Percentiles rank a stretch among this genome's conserved stretches.
Conservation (phyloP, 2,797 vertebrate genomes). For the Gambelia wislizenii region DNA sequence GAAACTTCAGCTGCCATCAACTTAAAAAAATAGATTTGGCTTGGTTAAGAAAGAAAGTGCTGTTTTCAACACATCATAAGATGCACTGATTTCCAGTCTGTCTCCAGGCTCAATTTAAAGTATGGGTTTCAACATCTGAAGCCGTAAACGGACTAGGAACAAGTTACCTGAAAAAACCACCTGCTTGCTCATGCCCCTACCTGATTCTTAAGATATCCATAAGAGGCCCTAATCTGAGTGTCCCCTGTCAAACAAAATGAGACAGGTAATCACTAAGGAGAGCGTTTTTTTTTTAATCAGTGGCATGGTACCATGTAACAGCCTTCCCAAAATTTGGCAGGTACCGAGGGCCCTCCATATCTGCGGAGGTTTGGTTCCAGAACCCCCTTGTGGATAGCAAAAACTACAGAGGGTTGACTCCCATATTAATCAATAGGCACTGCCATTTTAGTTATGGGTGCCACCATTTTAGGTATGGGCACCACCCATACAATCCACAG, state of each 20-base stretch:
- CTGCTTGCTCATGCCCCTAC: background rate
- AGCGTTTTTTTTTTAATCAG: background rate
- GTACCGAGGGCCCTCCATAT: too few species aligned
- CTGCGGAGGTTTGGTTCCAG: too few species aligned
- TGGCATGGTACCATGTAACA: background rate
- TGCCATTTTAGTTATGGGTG: too few species aligned
- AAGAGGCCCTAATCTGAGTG: background rate
- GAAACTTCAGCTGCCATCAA: conserved; percentile 18
- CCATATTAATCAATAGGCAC: too few species aligned
- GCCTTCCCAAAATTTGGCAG: background rate
- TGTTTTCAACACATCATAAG: conserved; percentile 9
- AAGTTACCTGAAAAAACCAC: background rate
- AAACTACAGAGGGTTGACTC: too few species aligned
- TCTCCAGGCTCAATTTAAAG: background rate
- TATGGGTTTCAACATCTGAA: background rate
- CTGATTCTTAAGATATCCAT: background rate
- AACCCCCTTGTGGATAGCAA: too few species aligned
- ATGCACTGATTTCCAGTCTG: background rate
- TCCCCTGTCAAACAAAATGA: background rate
- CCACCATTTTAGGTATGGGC: too few species aligned
- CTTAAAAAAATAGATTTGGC: conserved; percentile 44
- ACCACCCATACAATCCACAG: too few species aligned
- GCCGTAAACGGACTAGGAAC: background rate
- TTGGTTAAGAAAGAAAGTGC: conserved; percentile 50
- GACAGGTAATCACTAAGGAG: background rate